phyloP scores from a whole-genome alignment of 2,888 invertebrate genomes.

The Agrotis puta region DNA sequence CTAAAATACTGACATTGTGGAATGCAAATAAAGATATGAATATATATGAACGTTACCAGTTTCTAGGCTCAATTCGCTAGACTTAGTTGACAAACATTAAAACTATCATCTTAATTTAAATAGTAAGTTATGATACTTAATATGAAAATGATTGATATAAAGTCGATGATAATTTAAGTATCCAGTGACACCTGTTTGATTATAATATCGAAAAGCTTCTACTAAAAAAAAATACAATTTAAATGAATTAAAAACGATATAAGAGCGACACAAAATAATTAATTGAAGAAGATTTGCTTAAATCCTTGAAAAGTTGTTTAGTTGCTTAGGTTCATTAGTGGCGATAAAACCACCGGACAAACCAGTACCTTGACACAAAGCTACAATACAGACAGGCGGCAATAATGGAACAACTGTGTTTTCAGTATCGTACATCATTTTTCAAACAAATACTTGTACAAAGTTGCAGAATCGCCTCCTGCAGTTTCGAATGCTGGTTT shows the following conservation, averaged over 20 bases:
- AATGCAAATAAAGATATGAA: too few relatives aligned
- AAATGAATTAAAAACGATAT: slow-evolving; percentile 19
- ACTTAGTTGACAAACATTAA: background rate
- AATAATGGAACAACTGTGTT: slow-evolving; percentile 64
- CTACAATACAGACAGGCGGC: slow-evolving; percentile 60
- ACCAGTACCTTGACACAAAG: slow-evolving; percentile 58
- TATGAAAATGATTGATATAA: background rate
- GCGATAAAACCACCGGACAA: slow-evolving; percentile 56
- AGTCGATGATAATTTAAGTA: background rate
- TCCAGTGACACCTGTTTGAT: background rate
- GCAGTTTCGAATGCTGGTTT: slow-evolving; percentile 23
- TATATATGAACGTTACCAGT: slow-evolving; percentile 34
- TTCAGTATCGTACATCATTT: slow-evolving; percentile 53
- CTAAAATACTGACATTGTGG: too few relatives aligned
- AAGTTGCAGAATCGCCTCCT: slow-evolving; percentile 6
- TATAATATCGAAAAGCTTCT: slow-evolving; percentile 14
- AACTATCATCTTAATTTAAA: background rate
- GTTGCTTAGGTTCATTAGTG: slow-evolving; percentile 47
- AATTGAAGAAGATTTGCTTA: slow-evolving; percentile 35
- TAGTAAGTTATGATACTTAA: background rate
- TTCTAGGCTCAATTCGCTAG: slow-evolving; percentile 14
- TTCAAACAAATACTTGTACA: slow-evolving; percentile 17
- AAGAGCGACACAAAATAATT: slow-evolving; percentile 17
- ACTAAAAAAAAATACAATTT: background rate
- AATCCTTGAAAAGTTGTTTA: slow-evolving; percentile 49